Percentiles rank a stretch among this genome's conserved stretches.
Conservation (phyloP, 2,797 vertebrate genomes). For the Antennarius maculatus region DNA sequence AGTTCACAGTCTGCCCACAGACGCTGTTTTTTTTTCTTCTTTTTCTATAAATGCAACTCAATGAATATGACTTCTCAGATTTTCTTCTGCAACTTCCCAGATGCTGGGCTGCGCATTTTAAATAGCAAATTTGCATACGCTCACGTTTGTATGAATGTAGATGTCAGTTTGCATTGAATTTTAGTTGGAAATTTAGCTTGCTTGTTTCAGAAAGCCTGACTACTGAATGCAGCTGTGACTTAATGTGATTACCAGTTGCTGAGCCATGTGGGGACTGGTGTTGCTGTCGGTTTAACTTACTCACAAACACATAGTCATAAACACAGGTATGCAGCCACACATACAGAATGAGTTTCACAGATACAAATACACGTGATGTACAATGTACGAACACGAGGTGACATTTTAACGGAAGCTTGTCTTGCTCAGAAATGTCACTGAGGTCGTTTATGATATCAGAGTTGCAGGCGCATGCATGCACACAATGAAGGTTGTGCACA, state of each 20-base stretch:
- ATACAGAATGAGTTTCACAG: constrained; percentile 2
- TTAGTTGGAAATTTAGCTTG: constrained; percentile 47
- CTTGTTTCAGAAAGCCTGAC: constrained; percentile 42
- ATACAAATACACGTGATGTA: constrained; percentile 4
- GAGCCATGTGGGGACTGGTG: constrained; percentile 48
- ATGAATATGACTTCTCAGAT: constrained; percentile 30
- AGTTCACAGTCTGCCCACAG: neutral
- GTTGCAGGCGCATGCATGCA: neutral
- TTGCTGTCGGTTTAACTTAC: constrained; percentile 63
- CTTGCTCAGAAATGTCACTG: constrained; percentile 10
- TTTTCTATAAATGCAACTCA: constrained; percentile 12
- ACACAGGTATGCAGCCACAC: constrained; percentile 8
- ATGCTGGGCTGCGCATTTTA: constrained; percentile 40
- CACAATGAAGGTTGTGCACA: neutral
- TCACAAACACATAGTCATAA: constrained; percentile 40
- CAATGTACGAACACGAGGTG: constrained; percentile 20
- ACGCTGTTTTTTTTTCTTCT: constrained; percentile 6
- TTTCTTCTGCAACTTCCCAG: constrained; percentile 30
- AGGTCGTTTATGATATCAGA: constrained; percentile 11
- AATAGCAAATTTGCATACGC: constrained; percentile 51
- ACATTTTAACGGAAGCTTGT: constrained; percentile 35
- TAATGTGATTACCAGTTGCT: constrained; percentile 65
- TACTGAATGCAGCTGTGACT: constrained; percentile 48
- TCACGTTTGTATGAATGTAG: constrained; percentile 48
- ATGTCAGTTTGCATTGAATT: constrained; percentile 44